Conservation (phyloP, 2,888 invertebrate species). For the Saturnia japonica region DNA sequence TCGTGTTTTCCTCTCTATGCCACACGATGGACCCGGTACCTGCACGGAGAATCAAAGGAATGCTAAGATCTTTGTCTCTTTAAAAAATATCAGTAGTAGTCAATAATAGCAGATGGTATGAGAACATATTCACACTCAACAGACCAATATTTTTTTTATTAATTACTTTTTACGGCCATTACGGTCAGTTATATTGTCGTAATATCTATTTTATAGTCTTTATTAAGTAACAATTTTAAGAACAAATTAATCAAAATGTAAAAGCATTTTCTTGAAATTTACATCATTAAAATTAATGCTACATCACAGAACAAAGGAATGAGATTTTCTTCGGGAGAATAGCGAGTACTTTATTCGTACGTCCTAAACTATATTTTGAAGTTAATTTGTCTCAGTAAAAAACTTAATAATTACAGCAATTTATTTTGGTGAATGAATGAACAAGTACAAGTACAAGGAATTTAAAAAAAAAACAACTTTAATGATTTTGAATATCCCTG, state of each 20-base stretch:
- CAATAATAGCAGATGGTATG: no score
- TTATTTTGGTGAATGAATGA: constrained; percentile 36
- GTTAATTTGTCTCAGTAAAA: constrained; percentile 53
- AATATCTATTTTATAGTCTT: background rate
- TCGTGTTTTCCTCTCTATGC: no score
- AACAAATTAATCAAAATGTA: background rate
- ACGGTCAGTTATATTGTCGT: background rate
- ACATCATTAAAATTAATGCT: constrained; percentile 22
- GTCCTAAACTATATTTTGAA: constrained; percentile 37
- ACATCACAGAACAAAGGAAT: constrained; percentile 21
- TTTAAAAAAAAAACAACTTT: no score
- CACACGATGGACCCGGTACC: no score
- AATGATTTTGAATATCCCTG: no score
- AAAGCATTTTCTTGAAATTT: background rate
- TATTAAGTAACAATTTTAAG: background rate
- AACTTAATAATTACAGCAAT: constrained; percentile 50
- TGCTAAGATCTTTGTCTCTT: no score
- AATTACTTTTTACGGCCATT: background rate
- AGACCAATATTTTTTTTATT: background rate
- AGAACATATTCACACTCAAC: background rate
- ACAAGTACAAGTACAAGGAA: no score
- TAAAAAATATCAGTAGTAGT: no score
- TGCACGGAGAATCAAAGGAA: no score
- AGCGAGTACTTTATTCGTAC: constrained; percentile 31
- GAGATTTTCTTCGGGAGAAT: constrained; percentile 21